Evolutionary conservation across 2,888 invertebrate genomes (phyloP).

Genomic region (Cephalotes varians): DNA sequence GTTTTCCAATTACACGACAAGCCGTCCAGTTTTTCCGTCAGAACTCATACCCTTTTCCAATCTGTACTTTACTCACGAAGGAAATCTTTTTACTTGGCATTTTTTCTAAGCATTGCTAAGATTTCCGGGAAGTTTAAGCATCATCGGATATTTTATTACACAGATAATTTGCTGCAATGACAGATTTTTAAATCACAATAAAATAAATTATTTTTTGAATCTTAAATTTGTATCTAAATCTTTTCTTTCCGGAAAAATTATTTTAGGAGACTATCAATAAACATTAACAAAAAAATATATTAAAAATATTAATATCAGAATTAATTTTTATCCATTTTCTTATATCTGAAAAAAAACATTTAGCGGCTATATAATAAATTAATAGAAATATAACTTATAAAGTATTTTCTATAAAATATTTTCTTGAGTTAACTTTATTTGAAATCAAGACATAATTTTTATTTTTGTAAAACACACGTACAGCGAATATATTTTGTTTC

Average conservation of each 20-base stretch:
- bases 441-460: too few species aligned
- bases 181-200: background rate
- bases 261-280: background rate
- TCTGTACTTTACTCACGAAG: slow-evolving; percentile 8
- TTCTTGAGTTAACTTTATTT: too few species aligned
- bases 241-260: background rate
- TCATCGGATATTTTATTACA: background rate
- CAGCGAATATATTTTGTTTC: too few species aligned
- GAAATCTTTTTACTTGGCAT: slow-evolving; percentile 8
- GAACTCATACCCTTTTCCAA: slow-evolving; percentile 63
- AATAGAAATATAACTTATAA: too few species aligned
- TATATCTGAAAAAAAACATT: background rate
- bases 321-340: background rate
- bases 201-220: slow-evolving; percentile 5
- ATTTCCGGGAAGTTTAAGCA: slow-evolving; percentile 6
- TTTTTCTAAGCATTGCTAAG: slow-evolving; percentile 20
- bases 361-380: background rate
- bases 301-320: background rate
- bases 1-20: slow-evolving; percentile 75
- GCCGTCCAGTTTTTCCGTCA: slow-evolving; percentile 64
- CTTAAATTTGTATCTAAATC: background rate
- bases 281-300: too few species aligned
- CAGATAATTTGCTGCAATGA: background rate
- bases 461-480: too few species aligned
- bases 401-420: too few species aligned